Percentiles rank a stretch among this genome's conserved stretches.
Evolutionary conservation across 2,797 vertebrate species (phyloP).

Genomic region (Staurois parvus): DNA sequence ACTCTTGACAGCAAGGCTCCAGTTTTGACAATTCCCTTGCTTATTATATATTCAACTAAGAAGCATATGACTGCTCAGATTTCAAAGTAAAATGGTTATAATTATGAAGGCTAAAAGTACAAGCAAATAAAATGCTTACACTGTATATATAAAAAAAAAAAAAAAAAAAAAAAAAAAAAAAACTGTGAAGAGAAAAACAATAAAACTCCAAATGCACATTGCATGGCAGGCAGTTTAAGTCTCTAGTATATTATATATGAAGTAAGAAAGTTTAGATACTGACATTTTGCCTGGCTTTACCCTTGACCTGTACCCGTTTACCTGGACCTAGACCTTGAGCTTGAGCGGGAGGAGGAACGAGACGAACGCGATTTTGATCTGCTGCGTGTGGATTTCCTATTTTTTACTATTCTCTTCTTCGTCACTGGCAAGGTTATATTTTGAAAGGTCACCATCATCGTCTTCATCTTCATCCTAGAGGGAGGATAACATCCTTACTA

Average conservation of each 20-base stretch:
- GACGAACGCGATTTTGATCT: slow-evolving; percentile 88
- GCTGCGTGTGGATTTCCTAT: slow-evolving; percentile 82
- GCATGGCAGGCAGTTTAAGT: background rate
- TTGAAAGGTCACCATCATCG: slow-evolving; percentile 91
- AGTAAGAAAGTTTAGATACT: slow-evolving; percentile 89
- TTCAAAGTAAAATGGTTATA: too few species aligned
- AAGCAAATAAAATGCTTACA: too few species aligned
- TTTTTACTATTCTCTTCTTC: slow-evolving; percentile 81
- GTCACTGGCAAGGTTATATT: slow-evolving; percentile 94
- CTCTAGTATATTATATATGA: slow-evolving; percentile 61
- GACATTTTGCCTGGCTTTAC: slow-evolving; percentile 99
- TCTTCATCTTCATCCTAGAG: slow-evolving; percentile 80
- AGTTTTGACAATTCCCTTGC: too few species aligned
- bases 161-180: background rate
- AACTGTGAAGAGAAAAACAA: background rate
- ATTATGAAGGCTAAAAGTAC: too few species aligned
- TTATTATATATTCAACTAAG: too few species aligned
- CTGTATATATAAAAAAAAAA: background rate
- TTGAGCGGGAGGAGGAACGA: slow-evolving; percentile 92
- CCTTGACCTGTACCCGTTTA: slow-evolving; percentile 99
- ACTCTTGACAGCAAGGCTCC: too few species aligned
- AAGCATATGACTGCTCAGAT: too few species aligned
- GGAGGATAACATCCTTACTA: background rate
- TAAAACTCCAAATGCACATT: background rate
- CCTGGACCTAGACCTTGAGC: slow-evolving; percentile 99